Evolutionary conservation across 2,888 invertebrate genomes (phyloP), one percentile per base, ranked within the genome.

Genomic region (Apotomis turbidana): DNA sequence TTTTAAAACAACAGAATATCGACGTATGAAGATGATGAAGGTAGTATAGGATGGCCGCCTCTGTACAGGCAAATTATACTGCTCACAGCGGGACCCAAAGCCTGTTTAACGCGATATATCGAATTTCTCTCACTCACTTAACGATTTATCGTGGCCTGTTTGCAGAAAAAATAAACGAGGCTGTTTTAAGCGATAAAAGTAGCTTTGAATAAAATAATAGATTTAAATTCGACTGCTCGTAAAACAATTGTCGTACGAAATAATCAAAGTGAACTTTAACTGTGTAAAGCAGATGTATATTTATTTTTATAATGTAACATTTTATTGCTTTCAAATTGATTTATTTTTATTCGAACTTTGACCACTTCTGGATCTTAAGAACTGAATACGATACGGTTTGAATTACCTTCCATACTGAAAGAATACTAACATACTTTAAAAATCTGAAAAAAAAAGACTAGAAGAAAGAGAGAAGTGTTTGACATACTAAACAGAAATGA

Each of bases 31-130:
- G 10, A 46, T 57, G 8, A 27, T 36, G n/a, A 57, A 66, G 55
- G 46, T 8, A 57, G 9, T 79, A 77, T 70, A 73, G 74, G 66
- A 75, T 74, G 78, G 74, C 72, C 71, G 76, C 76, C 77, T 76
- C 77, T 68, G 78, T 79, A 78, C 79, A 85, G 83, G 86, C 87
- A 90, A 90, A 90, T 90, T 89, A 88, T 87, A 82, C 86, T 78
- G 78, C 79, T 80, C 89, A 75, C 89, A 89, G 89, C 88, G 83
- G 89, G 89, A 78, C 74, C 78, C 78, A 71, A 79, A 78, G 77
- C 81, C 81, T 79, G 82, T 82, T 86, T 86, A 85, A 81, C 85
- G 82, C 88, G 81, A 82, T 87, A 84, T 85, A 87, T 85, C 83
- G 85, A 85, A 85, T 86, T 86, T 83, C 83, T 86, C 84, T 83